phyloP scores from a whole-genome alignment of 2,113 vertebrate genomes.

The Nicator chloris region DNA sequence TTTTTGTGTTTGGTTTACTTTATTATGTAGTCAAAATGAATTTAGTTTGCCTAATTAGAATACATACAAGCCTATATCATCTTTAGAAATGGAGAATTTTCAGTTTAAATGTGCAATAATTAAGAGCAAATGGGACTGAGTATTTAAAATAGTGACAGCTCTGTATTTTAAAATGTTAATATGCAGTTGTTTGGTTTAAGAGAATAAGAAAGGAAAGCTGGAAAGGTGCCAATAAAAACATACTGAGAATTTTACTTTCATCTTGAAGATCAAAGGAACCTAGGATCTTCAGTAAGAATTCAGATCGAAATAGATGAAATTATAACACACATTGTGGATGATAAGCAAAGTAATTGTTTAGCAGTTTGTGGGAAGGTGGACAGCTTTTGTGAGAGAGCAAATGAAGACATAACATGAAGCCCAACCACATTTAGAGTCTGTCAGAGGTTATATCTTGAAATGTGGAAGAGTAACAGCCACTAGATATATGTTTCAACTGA shows the following conservation, averaged over 20 bases:
- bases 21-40: conserved; percentile 18
- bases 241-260: conserved; percentile 25
- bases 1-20: neutral
- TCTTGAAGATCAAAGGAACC: conserved; percentile 19
- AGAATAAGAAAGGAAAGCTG: neutral
- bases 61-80: neutral
- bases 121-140: neutral
- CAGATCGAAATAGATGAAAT: conserved; percentile 14
- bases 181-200: conserved; percentile 12
- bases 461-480: neutral
- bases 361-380: neutral
- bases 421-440: neutral
- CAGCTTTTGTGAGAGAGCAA: neutral
- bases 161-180: neutral
- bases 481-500: neutral
- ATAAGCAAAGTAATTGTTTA: conserved; percentile 23
- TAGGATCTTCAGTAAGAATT: conserved; percentile 15
- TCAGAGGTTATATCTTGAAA: neutral
- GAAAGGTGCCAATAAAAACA: neutral
- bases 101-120: conserved; percentile 17
- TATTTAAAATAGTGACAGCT: conserved; percentile 16
- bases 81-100: conserved; percentile 1
- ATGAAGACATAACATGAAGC: neutral
- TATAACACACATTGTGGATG: neutral
- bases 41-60: conserved; percentile 18